phyloP scores from a whole-genome alignment of 2,888 invertebrate species.

The Exephanes ischioxanthus region DNA sequence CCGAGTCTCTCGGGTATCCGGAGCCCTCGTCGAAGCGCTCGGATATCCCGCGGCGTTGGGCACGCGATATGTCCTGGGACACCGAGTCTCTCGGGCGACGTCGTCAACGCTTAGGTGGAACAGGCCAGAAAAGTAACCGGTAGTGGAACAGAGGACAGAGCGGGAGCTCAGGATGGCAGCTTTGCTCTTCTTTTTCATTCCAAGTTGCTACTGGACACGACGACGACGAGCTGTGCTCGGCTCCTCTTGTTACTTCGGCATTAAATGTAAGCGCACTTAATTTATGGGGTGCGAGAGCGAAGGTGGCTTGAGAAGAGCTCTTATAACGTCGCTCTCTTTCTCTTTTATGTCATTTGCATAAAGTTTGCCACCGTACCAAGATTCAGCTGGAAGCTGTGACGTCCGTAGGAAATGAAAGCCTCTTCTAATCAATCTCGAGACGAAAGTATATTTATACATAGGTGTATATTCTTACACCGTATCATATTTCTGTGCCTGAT shows the following conservation, averaged over 20 bases:
- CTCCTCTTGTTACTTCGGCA: conserved; percentile 55
- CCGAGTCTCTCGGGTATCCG: conserved; percentile 43
- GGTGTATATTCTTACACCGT: background rate
- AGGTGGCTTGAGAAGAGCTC: conserved; percentile 33
- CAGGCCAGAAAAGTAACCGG: conserved; percentile 50
- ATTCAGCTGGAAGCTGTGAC: background rate
- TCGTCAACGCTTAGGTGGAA: conserved; percentile 30
- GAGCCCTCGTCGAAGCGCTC: conserved; percentile 29
- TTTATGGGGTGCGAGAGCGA: conserved; percentile 74
- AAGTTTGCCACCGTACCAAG: conserved; percentile 22
- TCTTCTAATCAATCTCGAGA: too few relatives aligned
- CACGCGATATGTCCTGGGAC: conserved; percentile 70
- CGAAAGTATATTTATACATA: too few relatives aligned
- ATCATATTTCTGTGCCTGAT: background rate
- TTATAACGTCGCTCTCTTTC: conserved; percentile 19
- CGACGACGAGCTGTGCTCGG: conserved; percentile 54
- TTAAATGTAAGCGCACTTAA: conserved; percentile 71
- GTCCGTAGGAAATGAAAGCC: too few relatives aligned
- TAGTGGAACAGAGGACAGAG: conserved; percentile 46
- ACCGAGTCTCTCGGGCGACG: conserved; percentile 12
- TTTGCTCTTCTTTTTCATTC: conserved; percentile 30
- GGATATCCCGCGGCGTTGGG: conserved; percentile 74
- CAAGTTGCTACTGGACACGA: conserved; percentile 28
- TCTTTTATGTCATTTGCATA: conserved; percentile 39
- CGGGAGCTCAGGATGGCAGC: conserved; percentile 32